phyloP scores from a whole-genome alignment of 2,113 vertebrate species.

The Gymnorhina tibicen region DNA sequence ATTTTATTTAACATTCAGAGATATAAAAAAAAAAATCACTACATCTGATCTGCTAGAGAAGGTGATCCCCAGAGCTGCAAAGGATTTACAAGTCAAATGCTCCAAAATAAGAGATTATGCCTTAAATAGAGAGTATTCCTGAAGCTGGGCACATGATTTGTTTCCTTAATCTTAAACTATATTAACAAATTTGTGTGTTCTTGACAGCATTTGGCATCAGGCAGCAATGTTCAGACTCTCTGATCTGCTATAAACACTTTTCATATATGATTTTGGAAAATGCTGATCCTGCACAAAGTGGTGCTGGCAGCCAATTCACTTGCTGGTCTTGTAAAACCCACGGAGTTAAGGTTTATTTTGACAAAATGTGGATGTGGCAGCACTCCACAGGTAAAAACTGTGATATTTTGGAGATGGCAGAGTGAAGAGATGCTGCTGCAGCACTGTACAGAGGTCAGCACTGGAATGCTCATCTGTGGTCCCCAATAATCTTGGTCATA shows the following conservation, averaged over 20 bases:
- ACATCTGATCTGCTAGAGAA: neutral
- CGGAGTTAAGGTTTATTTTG: neutral
- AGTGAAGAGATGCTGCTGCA: neutral
- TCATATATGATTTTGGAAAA: neutral
- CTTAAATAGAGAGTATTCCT: neutral
- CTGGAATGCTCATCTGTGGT: neutral
- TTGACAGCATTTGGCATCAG: neutral
- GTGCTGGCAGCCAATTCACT: neutral
- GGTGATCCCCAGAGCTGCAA: neutral
- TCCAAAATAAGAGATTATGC: neutral
- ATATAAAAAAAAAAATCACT: neutral
- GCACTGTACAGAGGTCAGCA: neutral
- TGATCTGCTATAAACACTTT: neutral
- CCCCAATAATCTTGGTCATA: fast-evolving
- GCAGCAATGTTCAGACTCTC: neutral
- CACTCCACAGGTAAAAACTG: neutral
- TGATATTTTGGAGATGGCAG: neutral
- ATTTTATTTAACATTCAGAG: neutral
- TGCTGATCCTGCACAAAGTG: neutral
- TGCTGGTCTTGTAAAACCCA: neutral
- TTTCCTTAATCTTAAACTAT: neutral
- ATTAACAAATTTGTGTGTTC: neutral
- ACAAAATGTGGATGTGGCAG: neutral
- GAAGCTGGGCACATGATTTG: neutral
- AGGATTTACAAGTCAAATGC: neutral